phyloP scores from a whole-genome alignment of 2,797 vertebrate species.

The Oceanodroma leucorhoa region DNA sequence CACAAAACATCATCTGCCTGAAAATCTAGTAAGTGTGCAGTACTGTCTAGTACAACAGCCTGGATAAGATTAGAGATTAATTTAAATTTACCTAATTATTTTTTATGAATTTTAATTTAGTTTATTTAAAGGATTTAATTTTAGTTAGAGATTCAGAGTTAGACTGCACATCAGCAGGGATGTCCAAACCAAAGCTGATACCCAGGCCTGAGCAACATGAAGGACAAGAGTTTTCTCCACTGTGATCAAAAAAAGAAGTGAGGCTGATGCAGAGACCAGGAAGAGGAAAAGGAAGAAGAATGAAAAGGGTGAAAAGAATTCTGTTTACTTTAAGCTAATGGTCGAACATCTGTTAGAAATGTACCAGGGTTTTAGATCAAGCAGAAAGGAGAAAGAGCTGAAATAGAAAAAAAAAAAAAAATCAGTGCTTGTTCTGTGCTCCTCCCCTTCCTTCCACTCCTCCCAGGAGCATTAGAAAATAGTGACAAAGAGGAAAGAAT shows the following conservation, averaged over 20 bases:
- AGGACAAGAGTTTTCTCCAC: background rate
- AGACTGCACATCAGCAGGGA: background rate
- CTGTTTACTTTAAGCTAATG: slow-evolving; percentile 18
- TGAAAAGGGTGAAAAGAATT: background rate
- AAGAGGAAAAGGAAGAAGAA: slow-evolving; percentile 37
- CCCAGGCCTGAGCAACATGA: background rate
- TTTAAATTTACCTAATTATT: background rate
- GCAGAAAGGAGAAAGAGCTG: background rate
- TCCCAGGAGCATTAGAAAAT: background rate
- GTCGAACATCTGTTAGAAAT: background rate
- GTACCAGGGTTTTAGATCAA: background rate
- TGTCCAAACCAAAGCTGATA: background rate
- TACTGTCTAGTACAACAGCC: background rate
- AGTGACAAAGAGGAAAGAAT: slow-evolving; percentile 19
- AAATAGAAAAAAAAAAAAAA: background rate
- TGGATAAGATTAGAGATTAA: background rate
- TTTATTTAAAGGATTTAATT: background rate
- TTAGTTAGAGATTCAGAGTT: background rate
- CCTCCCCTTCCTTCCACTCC: slow-evolving; percentile 43
- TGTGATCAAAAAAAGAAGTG: background rate
- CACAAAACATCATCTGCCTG: background rate
- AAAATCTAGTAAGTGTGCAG: background rate
- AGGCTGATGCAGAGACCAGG: background rate
- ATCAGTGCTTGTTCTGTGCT: background rate
- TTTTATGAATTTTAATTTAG: background rate